Conservation (phyloP, 2,888 invertebrate species). For the Agrilus cyanescens region DNA sequence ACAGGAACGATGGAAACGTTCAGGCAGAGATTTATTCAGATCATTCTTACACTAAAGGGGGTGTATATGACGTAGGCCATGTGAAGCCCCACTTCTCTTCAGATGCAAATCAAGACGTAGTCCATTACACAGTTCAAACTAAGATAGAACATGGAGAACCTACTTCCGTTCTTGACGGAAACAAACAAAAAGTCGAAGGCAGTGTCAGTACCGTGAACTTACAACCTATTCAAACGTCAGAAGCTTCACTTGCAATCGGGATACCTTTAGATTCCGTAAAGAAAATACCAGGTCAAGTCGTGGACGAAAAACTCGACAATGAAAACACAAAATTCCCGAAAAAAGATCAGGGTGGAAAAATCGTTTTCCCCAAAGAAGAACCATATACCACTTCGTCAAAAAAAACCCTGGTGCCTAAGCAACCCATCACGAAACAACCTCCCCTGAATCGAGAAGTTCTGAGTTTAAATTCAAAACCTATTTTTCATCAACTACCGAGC, state of each 20-base stretch:
- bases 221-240: slow-evolving; percentile 31
- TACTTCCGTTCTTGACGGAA: not conserved
- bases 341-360: slow-evolving; percentile 23
- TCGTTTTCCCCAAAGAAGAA: slow-evolving; percentile 30
- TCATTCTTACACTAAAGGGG: too few species aligned
- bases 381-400: slow-evolving; percentile 15
- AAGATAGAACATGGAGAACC: slow-evolving; percentile 3
- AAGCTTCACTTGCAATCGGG: slow-evolving; percentile 34
- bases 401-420: slow-evolving; percentile 11
- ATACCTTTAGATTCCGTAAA: slow-evolving; percentile 28
- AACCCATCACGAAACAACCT: slow-evolving; percentile 6
- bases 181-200: slow-evolving; percentile 11
- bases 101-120: slow-evolving; percentile 8
- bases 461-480: slow-evolving; percentile 32
- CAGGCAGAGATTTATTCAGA: too few species aligned
- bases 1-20: too few species aligned
- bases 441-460: slow-evolving; percentile 27
- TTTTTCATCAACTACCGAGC: slow-evolving; percentile 36
- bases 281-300: slow-evolving; percentile 32
- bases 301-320: slow-evolving; percentile 29
- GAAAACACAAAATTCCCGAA: slow-evolving; percentile 24
- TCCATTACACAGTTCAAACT: slow-evolving; percentile 10
- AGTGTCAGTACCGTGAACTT: slow-evolving; percentile 29
- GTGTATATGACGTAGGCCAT: not conserved
- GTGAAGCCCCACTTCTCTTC: not conserved